A percentile compares a stretch with the other conserved stretches of the same genome.
Conservation (phyloP, 1,140 invertebrate genomes). For the Microplitis mediator region DNA sequence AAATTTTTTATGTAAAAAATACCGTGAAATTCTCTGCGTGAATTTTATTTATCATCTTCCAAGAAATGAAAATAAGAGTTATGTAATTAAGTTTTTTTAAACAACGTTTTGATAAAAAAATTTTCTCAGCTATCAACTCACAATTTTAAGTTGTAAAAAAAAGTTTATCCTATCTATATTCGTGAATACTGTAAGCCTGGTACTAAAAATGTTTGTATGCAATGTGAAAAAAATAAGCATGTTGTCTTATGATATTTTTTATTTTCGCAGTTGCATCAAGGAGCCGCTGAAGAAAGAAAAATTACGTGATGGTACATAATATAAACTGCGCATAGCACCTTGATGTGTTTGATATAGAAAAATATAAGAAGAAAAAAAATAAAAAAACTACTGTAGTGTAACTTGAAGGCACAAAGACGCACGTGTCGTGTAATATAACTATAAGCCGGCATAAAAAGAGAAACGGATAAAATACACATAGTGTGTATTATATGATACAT, state of each 20-base stretch:
- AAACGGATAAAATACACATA: not conserved
- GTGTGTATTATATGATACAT: not conserved
- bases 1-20: too few relatives aligned
- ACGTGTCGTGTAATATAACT: slow-evolving; percentile 12
- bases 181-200: not conserved
- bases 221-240: not conserved
- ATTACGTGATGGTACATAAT: slow-evolving; percentile 1
- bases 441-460: slow-evolving; percentile 13
- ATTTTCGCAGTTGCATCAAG: too few relatives aligned
- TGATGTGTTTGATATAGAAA: slow-evolving; percentile 1
- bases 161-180: not conserved
- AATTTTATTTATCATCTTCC: too few relatives aligned
- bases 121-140: too few relatives aligned
- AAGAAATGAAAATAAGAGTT: too few relatives aligned
- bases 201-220: not conserved
- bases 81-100: too few relatives aligned
- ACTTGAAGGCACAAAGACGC: not conserved
- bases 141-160: not conserved
- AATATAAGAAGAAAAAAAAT: not conserved
- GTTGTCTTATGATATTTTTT: not conserved
- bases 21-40: too few relatives aligned
- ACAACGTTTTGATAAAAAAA: too few relatives aligned
- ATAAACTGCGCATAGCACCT: slow-evolving; percentile 2
- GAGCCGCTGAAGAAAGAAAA: not conserved
- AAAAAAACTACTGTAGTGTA: not conserved